Percentiles rank a stretch among this genome's conserved stretches.
Evolutionary conservation across 2,797 vertebrate species (phyloP).

Genomic region (Peromyscus aztecus): DNA sequence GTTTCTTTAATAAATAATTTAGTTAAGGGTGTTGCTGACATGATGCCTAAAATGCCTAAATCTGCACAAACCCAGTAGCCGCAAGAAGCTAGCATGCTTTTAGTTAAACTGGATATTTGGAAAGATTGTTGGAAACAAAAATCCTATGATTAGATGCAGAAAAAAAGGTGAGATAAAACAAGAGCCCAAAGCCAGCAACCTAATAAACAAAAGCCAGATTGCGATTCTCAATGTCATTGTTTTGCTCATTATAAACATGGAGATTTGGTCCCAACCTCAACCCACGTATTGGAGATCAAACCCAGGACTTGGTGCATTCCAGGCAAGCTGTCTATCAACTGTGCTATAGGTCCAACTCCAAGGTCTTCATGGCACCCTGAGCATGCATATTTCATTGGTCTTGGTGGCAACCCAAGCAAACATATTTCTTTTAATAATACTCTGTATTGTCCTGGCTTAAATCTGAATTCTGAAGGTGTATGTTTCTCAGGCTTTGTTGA

Average conservation of each 20-base stretch:
- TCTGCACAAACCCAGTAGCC: background rate
- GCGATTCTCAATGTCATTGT: background rate
- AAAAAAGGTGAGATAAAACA: background rate
- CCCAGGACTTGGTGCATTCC: background rate
- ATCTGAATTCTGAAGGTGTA: background rate
- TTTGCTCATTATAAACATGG: background rate
- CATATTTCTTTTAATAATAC: background rate
- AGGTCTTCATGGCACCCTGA: background rate
- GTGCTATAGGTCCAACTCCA: background rate
- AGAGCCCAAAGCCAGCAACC: background rate
- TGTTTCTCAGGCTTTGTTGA: background rate
- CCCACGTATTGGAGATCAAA: background rate
- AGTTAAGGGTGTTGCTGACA: constrained; percentile 2
- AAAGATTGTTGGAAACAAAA: constrained; percentile 52
- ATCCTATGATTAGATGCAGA: constrained; percentile 12
- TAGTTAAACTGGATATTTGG: background rate
- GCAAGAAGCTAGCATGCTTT: background rate
- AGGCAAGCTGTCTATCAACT: background rate
- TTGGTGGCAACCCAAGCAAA: background rate
- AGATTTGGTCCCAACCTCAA: background rate
- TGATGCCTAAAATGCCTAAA: background rate
- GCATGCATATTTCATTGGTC: background rate
- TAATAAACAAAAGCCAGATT: background rate
- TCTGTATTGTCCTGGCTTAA: background rate
- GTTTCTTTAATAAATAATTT: constrained; percentile 27